Evolutionary conservation across 2,797 vertebrate species (phyloP).

Genomic region (Diceros bicornis): DNA sequence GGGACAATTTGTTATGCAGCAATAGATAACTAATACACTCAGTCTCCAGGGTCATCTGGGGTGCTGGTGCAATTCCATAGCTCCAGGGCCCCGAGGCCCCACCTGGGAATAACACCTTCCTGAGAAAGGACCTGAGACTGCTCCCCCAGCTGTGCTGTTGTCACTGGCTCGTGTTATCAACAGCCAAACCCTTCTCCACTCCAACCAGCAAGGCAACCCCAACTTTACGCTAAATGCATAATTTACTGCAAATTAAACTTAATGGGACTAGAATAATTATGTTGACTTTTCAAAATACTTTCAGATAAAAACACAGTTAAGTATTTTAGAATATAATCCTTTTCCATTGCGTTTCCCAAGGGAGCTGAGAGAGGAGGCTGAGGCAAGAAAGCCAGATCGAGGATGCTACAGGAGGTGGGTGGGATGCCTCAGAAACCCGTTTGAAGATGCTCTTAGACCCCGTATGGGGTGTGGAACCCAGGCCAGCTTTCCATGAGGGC

Average conservation of each 20-base stretch:
- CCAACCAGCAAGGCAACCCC: constrained; percentile 79
- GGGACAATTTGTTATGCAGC: neutral
- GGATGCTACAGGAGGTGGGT: neutral
- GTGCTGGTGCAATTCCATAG: neutral
- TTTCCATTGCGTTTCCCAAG: constrained; percentile 78
- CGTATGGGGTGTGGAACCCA: neutral
- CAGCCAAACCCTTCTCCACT: constrained; percentile 80
- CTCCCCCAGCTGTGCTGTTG: neutral
- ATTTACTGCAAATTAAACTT: constrained; percentile 89
- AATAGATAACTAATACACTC: neutral
- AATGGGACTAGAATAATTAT: constrained; percentile 89
- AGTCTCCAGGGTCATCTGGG: neutral
- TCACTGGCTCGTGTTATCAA: constrained; percentile 61
- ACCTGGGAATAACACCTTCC: neutral
- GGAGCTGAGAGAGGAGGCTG: neutral
- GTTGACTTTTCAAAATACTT: constrained; percentile 89
- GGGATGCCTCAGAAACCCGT: neutral
- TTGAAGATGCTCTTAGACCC: neutral
- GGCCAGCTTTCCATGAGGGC: neutral
- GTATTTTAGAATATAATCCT: constrained; percentile 86
- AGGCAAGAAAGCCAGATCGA: neutral
- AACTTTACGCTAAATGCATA: constrained; percentile 87
- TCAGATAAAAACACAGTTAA: constrained; percentile 89
- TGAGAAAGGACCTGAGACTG: neutral
- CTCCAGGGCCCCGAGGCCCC: neutral